Evolutionary conservation across 2,797 vertebrate species (phyloP).

Genomic region (Psittacula echo): DNA sequence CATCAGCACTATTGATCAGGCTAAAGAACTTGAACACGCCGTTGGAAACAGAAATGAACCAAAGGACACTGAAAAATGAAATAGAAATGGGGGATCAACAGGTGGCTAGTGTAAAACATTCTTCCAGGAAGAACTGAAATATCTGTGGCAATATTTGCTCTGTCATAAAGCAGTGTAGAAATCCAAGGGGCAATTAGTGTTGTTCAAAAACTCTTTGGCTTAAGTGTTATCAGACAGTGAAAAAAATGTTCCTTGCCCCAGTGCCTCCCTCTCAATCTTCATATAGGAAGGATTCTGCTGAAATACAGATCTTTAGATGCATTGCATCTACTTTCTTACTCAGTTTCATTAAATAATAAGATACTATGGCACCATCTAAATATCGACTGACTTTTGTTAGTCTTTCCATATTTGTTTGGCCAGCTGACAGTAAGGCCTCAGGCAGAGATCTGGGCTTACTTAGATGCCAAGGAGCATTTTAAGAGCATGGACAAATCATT

Average conservation of each 20-base stretch:
- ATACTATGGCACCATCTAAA: slow-evolving; percentile 57
- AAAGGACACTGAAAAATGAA: background rate
- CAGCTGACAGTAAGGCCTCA: slow-evolving; percentile 31
- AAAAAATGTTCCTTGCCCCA: slow-evolving; percentile 16
- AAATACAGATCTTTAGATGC: slow-evolving; percentile 37
- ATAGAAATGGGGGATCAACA: background rate
- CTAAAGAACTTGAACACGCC: background rate
- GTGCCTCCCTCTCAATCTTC: slow-evolving; percentile 35
- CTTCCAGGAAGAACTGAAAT: slow-evolving; percentile 47
- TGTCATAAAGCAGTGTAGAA: background rate
- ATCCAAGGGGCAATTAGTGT: background rate
- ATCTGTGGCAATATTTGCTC: slow-evolving; percentile 21
- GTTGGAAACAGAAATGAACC: background rate
- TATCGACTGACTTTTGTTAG: slow-evolving; percentile 67
- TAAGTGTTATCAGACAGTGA: slow-evolving; percentile 17
- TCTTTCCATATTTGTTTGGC: slow-evolving; percentile 63
- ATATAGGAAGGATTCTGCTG: slow-evolving; percentile 50
- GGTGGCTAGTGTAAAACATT: background rate
- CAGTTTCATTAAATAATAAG: slow-evolving; percentile 68
- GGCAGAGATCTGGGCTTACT: slow-evolving; percentile 28
- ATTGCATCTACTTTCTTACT: background rate
- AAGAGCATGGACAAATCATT: slow-evolving; percentile 62
- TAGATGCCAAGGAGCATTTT: slow-evolving; percentile 57
- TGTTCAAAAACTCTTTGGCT: slow-evolving; percentile 41
- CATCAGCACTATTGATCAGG: background rate